Conservation (phyloP, 2,113 vertebrate genomes). For the Lepus timidus region DNA sequence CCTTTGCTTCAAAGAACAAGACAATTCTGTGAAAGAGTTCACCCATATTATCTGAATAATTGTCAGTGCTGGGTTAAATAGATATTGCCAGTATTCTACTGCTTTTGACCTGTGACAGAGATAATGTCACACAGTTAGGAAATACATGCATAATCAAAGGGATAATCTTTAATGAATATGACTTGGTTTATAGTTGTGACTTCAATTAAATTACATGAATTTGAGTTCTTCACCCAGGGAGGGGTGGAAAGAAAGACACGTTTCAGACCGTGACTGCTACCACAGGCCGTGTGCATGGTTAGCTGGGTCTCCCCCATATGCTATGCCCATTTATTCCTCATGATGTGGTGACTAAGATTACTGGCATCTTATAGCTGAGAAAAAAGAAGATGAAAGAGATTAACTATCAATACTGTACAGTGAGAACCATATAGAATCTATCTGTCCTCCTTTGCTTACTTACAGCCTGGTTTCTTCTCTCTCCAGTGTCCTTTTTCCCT, state of each 20-base stretch:
- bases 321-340: neutral
- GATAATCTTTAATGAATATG: neutral
- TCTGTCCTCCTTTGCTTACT: neutral
- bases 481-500: neutral
- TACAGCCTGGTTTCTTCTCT: neutral
- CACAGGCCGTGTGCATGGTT: accelerated
- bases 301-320: accelerated
- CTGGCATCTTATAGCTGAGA: neutral
- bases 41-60: neutral
- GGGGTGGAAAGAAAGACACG: neutral
- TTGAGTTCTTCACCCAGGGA: neutral
- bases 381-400: neutral
- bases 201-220: neutral
- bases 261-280: accelerated
- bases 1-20: conserved; percentile 8
- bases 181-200: neutral
- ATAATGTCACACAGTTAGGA: neutral
- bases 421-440: neutral
- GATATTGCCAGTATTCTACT: neutral
- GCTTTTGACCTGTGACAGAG: neutral
- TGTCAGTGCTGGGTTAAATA: neutral
- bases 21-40: neutral
- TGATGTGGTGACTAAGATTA: neutral
- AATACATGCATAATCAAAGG: neutral
- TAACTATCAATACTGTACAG: neutral